Conservation (phyloP, 2,113 vertebrate genomes). For the Upupa epops region DNA sequence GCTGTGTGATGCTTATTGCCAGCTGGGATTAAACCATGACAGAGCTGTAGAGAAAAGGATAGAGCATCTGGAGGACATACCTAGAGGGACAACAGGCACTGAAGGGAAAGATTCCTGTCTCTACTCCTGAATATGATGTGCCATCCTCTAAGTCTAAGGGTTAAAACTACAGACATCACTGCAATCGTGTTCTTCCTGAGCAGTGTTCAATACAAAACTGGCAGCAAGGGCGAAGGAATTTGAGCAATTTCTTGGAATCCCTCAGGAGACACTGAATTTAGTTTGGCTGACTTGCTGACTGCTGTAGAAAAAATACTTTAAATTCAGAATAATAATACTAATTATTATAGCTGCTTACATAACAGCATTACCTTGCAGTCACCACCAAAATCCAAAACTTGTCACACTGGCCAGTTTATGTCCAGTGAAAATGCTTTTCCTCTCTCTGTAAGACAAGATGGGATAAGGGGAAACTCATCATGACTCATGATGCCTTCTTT, state of each 20-base stretch:
- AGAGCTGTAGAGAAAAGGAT: neutral
- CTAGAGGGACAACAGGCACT: neutral
- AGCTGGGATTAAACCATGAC: no score
- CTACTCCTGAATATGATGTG: neutral
- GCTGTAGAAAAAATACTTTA: constrained; percentile 17
- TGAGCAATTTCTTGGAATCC: neutral
- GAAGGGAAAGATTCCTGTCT: neutral
- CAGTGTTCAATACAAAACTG: neutral
- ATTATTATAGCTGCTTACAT: constrained; percentile 25
- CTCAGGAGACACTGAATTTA: constrained; percentile 16
- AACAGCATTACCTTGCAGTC: neutral
- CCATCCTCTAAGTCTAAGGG: neutral
- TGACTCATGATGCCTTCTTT: neutral
- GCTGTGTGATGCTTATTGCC: no score
- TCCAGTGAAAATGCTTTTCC: neutral
- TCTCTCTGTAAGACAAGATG: neutral
- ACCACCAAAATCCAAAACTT: neutral
- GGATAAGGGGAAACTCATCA: neutral
- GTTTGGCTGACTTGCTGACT: neutral
- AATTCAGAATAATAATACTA: constrained; percentile 17
- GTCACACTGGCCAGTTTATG: neutral
- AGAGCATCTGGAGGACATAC: neutral
- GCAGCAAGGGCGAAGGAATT: neutral
- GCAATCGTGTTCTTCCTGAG: neutral
- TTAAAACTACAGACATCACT: neutral